Base-by-base conservation (phyloP, 2,797 vertebrate genomes). In the Manis javanica region DNA sequence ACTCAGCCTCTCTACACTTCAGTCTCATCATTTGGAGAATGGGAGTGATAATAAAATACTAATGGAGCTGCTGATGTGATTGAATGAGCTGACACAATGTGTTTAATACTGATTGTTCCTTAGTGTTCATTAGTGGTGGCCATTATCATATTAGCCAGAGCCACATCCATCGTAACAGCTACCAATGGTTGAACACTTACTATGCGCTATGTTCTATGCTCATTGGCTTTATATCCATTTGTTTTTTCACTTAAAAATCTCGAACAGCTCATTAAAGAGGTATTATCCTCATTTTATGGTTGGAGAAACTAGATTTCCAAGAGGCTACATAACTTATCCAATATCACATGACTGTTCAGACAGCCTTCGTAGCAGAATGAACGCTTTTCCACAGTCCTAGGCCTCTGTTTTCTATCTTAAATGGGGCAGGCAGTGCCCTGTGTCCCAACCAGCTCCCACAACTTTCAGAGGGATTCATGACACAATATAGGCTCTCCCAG, bases 181-280 rank as follows among this genome's bases (percentile, higher is more conserved):
- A 29, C 46, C n/a, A 21, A 5, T 16, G 42, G 31, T 29, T 55
- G 31, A 53, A 81, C 23, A 68, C 19, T 51, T 29, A 21, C 37
- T 42, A 7, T 71, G 63, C 34, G 39, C 19, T n/a, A 10, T 12
- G 15, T 4, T 10, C 21, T 24, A 16, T 16, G 15, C 31, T 34
- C 39, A 19, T 12, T 68, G 55, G 53, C 68, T 77, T 42, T 57
- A n/a, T 63, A 12, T 34, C 21, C 29, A 15, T 24, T 10, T 55
- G n/a, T 81, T 53, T 72, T 64, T 84, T 81, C 29, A 53, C 57
- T 78, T 83, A 71, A 49, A 61, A 69, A 88, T 92, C 51, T 85
- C 55, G 4, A 59, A 59, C 5, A 63, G 29, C 16, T 83, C 49
- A 49, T 71, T 68, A 69, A 49, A 24, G 15, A 74, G 16, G 1